Percentiles rank a stretch among this genome's conserved stretches.
Conservation (phyloP, 2,888 invertebrate species). For the Eupeodes luniger region DNA sequence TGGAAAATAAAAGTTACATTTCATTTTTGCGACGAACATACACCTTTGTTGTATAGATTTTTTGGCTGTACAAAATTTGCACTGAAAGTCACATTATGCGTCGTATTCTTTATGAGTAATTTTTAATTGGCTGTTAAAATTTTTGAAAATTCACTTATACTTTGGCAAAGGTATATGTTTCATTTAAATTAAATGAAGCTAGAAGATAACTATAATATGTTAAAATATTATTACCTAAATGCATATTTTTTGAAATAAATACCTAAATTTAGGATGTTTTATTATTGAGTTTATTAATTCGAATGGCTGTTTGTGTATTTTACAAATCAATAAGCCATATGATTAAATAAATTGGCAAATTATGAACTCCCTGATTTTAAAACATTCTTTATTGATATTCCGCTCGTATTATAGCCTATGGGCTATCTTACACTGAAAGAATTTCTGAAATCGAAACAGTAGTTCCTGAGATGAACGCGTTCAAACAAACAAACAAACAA, state of each 20-base stretch:
- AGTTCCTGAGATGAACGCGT: too few species aligned
- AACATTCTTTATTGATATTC: too few species aligned
- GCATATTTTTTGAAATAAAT: constrained; percentile 3
- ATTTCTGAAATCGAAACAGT: too few species aligned
- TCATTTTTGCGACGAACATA: constrained; percentile 8
- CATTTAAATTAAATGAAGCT: background rate
- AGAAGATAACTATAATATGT: constrained; percentile 5
- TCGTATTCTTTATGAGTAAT: background rate
- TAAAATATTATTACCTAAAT: background rate
- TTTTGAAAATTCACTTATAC: background rate
- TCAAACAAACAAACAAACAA: too few species aligned
- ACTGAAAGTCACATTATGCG: constrained; percentile 6
- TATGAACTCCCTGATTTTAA: too few species aligned
- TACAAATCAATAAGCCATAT: too few species aligned
- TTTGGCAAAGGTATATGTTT: constrained; percentile 33
- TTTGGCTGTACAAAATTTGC: constrained; percentile 30
- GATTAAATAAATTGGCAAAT: too few species aligned
- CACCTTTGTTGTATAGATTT: constrained; percentile 16
- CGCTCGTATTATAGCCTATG: too few species aligned
- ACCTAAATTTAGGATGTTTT: background rate
- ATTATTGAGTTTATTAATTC: constrained; percentile 1
- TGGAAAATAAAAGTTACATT: background rate
- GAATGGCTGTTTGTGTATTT: too few species aligned
- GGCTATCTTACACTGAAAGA: too few species aligned
- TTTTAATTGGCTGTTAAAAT: constrained; percentile 14